phyloP scores from a whole-genome alignment of 2,888 invertebrate genomes.

The Acronicta psi region DNA sequence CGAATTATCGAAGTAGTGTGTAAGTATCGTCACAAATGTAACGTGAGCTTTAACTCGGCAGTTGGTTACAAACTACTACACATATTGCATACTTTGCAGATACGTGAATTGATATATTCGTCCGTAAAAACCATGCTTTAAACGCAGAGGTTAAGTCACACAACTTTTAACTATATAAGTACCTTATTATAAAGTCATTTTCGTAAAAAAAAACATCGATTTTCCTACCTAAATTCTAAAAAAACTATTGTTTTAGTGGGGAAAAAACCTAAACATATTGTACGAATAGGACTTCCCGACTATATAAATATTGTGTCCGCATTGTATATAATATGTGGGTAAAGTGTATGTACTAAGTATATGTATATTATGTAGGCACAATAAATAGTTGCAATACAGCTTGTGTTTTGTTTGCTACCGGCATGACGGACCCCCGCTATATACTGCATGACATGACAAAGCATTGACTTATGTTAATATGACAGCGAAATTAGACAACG shows the following conservation, averaged over 20 bases:
- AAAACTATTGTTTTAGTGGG: not conserved
- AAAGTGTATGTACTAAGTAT: slow-evolving; percentile 56
- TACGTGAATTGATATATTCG: not conserved
- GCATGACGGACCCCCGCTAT: slow-evolving; percentile 68
- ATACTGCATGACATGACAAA: slow-evolving; percentile 55
- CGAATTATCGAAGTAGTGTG: slow-evolving; percentile 43
- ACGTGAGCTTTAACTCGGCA: slow-evolving; percentile 65
- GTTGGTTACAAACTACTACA: slow-evolving; percentile 14
- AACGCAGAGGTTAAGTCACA: not conserved
- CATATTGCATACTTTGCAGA: slow-evolving; percentile 10
- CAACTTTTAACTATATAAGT: no score
- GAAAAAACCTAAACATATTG: no score
- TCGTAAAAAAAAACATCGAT: no score
- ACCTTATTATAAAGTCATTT: no score
- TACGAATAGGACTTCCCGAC: not conserved
- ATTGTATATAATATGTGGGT: slow-evolving; percentile 28
- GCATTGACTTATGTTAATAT: not conserved
- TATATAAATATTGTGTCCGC: slow-evolving; percentile 1
- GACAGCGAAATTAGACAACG: not conserved
- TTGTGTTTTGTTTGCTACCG: slow-evolving; percentile 77
- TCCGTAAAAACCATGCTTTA: not conserved
- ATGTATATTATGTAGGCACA: slow-evolving; percentile 62
- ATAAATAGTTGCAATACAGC: slow-evolving; percentile 74
- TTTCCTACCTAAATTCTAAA: no score
- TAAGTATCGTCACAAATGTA: slow-evolving; percentile 56